Conservation (phyloP, 2,113 vertebrate genomes). For the Elaphurus davidianus region DNA sequence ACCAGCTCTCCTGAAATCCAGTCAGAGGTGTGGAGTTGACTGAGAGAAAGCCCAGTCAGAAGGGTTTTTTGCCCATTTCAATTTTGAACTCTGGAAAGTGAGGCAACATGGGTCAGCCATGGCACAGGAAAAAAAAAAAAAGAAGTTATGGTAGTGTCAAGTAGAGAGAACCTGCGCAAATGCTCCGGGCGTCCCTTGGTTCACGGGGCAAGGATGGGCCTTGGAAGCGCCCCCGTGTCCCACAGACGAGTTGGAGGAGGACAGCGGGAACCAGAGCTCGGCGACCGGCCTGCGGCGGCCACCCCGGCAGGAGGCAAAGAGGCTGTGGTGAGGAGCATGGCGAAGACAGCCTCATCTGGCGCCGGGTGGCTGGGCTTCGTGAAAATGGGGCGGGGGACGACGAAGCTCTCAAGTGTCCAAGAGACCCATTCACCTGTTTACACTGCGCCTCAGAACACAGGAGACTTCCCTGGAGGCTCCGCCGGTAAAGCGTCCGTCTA, state of each 20-base stretch:
- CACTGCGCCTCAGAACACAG: background rate
- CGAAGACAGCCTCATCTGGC: background rate
- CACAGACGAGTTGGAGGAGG: background rate
- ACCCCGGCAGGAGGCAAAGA: background rate
- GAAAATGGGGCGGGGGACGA: background rate
- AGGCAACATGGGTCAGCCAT: no score
- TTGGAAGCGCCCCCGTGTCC: rapidly evolving
- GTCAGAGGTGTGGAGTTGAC: background rate
- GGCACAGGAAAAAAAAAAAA: background rate
- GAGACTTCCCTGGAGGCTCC: no score
- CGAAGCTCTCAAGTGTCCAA: background rate
- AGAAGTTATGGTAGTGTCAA: background rate
- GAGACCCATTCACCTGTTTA: background rate
- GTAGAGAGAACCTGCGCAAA: background rate
- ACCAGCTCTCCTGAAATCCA: background rate
- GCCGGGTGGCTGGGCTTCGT: background rate
- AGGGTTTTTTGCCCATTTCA: background rate
- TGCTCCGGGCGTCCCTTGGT: background rate
- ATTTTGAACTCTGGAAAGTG: background rate
- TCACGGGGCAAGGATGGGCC: rapidly evolving
- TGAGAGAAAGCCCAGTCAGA: background rate
- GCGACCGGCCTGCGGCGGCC: rapidly evolving
- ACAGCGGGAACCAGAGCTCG: background rate
- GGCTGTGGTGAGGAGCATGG: background rate
- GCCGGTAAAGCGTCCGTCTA: no score